These are phyloP conservation scores for Neoscelio sp. DNA, from an alignment of 2,888 invertebrate species.

Conservation along the genomic window DNA sequence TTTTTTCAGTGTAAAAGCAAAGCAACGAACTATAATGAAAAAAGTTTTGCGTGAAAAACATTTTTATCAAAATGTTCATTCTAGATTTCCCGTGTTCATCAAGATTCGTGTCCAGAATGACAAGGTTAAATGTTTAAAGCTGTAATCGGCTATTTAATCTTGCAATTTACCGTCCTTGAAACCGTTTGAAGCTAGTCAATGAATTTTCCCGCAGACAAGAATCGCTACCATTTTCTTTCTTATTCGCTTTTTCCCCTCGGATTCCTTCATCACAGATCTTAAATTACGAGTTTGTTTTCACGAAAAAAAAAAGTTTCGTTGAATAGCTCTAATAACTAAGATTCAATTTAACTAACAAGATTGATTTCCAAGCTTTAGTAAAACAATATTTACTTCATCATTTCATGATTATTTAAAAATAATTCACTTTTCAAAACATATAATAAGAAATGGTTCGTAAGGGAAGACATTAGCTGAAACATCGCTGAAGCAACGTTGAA, in stretches of 20 bases:
- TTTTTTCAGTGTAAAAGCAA: too few species aligned
- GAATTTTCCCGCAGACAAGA: constrained; percentile 38
- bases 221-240: constrained; percentile 4
- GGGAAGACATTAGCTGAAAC: too few species aligned
- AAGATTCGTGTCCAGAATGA: constrained; percentile 31
- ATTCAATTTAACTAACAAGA: constrained; percentile 13
- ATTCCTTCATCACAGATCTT: constrained; percentile 23
- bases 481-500: too few species aligned
- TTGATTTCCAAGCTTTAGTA: neutral
- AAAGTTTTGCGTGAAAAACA: too few species aligned
- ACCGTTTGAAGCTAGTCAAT: constrained; percentile 54
- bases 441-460: too few species aligned
- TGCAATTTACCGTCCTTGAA: constrained; percentile 48
- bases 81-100: constrained; percentile 4
- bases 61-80: neutral
- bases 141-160: constrained; percentile 51
- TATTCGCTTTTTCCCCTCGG: constrained; percentile 7
- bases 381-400: neutral
- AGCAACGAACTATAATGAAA: too few species aligned
- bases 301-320: constrained; percentile 1
- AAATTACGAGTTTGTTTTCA: constrained; percentile 21
- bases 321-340: constrained; percentile 5
- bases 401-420: neutral
- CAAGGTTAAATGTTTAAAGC: constrained; percentile 46
- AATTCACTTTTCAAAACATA: too few species aligned